These are phyloP conservation scores for Parazoanthus darwini DNA, from an alignment of 92 coral and sea anemone genomes.

Conservation along the genomic window DNA sequence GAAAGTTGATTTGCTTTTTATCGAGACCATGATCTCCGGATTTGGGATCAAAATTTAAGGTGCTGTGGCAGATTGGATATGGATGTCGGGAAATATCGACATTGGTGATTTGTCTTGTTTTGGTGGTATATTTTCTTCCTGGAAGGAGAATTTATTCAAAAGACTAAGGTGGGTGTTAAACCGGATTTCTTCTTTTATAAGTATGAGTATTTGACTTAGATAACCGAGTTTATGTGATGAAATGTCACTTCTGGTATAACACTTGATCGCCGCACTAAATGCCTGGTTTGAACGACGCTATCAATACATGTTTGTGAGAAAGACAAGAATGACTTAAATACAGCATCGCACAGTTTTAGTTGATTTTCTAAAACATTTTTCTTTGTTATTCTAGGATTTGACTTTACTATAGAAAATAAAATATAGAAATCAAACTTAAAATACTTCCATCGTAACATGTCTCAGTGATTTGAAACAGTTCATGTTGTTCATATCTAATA, in stretches of 20 bases:
- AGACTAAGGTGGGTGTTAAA: not conserved
- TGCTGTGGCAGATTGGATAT: not conserved
- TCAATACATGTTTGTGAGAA: not conserved
- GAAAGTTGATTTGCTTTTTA: not conserved
- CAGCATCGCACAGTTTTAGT: not conserved
- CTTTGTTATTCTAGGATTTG: not conserved
- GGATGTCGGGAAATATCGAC: not conserved
- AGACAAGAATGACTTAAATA: not conserved
- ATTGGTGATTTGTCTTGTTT: slow-evolving; percentile 5
- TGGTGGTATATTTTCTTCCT: not conserved
- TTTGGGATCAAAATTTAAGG: not conserved
- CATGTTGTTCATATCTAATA: not conserved
- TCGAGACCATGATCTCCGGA: not conserved
- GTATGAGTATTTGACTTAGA: not conserved
- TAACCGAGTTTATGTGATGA: not conserved
- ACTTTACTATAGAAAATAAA: not conserved
- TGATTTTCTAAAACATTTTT: not conserved
- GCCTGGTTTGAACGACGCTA: not conserved
- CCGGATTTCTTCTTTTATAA: too few relatives aligned
- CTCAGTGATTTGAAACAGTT: not conserved
- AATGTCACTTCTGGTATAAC: not conserved
- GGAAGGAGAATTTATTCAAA: not conserved
- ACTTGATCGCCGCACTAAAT: not conserved
- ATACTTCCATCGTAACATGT: not conserved
- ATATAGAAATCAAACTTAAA: not conserved